Percentiles rank a stretch among this genome's conserved stretches.
Conservation (phyloP, 1,140 invertebrate genomes). For the Drosophila kikkawai region DNA sequence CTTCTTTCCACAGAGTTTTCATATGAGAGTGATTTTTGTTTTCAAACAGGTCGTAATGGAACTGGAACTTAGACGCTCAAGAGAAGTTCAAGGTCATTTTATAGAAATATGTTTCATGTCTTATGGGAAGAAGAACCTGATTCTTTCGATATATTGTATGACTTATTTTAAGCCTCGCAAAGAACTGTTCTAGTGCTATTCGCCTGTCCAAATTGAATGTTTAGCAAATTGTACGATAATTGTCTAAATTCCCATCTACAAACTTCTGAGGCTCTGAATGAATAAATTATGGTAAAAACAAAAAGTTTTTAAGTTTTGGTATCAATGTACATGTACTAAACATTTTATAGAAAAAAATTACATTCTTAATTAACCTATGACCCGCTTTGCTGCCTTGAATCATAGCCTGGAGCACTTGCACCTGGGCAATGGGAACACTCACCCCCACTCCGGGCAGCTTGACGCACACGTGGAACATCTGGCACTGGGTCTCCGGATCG, state of each 20-base stretch:
- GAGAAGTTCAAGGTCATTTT: not conserved
- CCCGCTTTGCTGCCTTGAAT: conserved; percentile 10
- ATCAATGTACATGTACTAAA: not conserved
- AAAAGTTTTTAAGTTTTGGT: not conserved
- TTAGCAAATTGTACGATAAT: not conserved
- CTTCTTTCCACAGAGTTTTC: too few relatives aligned
- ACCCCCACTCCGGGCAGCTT: conserved; percentile 91
- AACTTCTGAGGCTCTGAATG: not conserved
- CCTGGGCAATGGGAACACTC: conserved; percentile 76
- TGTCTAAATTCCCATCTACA: not conserved
- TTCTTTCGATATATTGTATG: not conserved
- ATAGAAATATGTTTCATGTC: not conserved
- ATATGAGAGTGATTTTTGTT: too few relatives aligned
- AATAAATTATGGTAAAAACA: not conserved
- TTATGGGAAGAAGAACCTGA: not conserved
- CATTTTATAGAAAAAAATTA: not conserved
- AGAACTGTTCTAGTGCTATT: not conserved
- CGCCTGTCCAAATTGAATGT: not conserved
- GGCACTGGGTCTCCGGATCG: conserved; percentile 95
- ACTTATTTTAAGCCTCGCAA: not conserved
- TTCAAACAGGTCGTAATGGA: not conserved
- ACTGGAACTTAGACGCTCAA: not conserved
- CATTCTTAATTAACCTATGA: not conserved
- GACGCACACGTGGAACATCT: conserved; percentile 96
- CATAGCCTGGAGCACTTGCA: conserved; percentile 29